Evolutionary conservation across 2,888 invertebrate species (phyloP).

Genomic region (Herminia tarsipennalis): DNA sequence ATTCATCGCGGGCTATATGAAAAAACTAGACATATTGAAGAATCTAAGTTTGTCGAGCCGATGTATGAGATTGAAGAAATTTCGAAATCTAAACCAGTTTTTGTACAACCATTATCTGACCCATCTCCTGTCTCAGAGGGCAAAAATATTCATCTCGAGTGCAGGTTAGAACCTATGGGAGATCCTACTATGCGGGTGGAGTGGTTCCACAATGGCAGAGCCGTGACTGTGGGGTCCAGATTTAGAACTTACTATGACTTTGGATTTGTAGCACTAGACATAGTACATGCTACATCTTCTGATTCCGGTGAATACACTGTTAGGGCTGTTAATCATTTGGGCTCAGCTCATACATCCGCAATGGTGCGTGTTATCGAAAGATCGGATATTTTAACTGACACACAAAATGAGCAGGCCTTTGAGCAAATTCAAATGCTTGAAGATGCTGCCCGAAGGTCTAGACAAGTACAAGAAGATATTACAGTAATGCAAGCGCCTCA

Average conservation of each 20-base stretch:
- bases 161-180: slow-evolving; percentile 96
- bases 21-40: slow-evolving; percentile 95
- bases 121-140: slow-evolving; percentile 95
- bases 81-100: slow-evolving; percentile 97
- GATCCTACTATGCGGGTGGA: slow-evolving; percentile 98
- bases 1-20: slow-evolving; percentile 95
- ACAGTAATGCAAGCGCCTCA: slow-evolving; percentile 94
- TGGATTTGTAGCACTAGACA: slow-evolving; percentile 98
- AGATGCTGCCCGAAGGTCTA: slow-evolving; percentile 89
- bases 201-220: slow-evolving; percentile 97
- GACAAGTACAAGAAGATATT: slow-evolving; percentile 91
- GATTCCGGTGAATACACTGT: slow-evolving; percentile 98
- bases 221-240: slow-evolving; percentile 95
- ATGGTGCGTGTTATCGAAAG: slow-evolving; percentile 94
- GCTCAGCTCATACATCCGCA: slow-evolving; percentile 96
- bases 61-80: slow-evolving; percentile 96
- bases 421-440: slow-evolving; percentile 97
- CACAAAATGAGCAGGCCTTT: slow-evolving; percentile 96
- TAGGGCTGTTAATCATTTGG: slow-evolving; percentile 96
- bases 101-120: slow-evolving; percentile 94
- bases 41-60: slow-evolving; percentile 93
- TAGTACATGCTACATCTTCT: slow-evolving; percentile 96
- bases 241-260: slow-evolving; percentile 98
- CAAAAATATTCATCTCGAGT: slow-evolving; percentile 96
- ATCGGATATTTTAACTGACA: slow-evolving; percentile 94